These are phyloP conservation scores for Zhuqinia jingwanae DNA, from an alignment of 2,888 invertebrate genomes.

Conservation along the genomic window DNA sequence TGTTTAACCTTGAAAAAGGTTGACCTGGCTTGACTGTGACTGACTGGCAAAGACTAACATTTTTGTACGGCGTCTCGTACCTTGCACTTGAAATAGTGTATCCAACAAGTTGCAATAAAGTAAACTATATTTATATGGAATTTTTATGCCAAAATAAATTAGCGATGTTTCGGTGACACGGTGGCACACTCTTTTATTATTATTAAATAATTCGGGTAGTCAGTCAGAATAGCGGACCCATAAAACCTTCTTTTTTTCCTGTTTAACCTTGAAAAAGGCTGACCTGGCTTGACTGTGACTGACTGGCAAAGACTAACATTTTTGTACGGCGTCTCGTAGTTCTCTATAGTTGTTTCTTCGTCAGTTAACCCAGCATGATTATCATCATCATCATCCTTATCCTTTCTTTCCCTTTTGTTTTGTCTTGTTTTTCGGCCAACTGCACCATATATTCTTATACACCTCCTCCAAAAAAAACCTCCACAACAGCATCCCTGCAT, in stretches of 20 bases:
- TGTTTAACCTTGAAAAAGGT: no score
- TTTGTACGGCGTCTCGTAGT: background rate
- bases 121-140: background rate
- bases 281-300: constrained; percentile 27
- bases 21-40: no score
- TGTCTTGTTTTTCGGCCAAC: background rate
- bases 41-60: no score
- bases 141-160: no score
- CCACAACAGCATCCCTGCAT: no score
- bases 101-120: no score
- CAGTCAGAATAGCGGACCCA: background rate
- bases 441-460: no score
- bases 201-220: constrained; percentile 21
- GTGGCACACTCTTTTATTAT: background rate
- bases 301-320: background rate
- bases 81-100: no score
- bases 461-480: background rate
- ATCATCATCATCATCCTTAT: constrained; percentile 2
- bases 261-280: constrained; percentile 37
- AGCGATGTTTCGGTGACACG: no score
- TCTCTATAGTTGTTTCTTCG: no score
- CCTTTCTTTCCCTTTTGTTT: no score
- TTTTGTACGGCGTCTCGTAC: no score
- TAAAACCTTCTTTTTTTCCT: background rate
- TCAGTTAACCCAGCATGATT: constrained; percentile 24